phyloP scores from a whole-genome alignment of 1,140 invertebrate genomes.

The Metaphire vulgaris region DNA sequence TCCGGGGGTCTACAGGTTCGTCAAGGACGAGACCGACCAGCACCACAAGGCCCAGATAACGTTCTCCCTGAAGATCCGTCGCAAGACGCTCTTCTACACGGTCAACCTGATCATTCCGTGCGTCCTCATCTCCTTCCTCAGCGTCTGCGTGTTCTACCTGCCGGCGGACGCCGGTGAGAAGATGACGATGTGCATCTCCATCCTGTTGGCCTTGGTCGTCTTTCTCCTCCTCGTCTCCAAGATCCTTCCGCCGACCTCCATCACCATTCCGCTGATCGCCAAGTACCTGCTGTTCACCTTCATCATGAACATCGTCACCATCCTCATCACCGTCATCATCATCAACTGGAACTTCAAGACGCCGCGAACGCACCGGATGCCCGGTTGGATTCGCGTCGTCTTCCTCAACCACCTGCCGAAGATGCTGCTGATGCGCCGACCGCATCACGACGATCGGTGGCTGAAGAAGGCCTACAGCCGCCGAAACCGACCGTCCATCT shows the following conservation, averaged over 20 bases:
- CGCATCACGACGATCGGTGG: constrained; percentile 48
- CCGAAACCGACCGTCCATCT: background rate
- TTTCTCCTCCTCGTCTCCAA: constrained; percentile 97
- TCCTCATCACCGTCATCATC: constrained; percentile 95
- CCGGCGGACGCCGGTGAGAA: constrained; percentile 67
- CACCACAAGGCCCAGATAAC: constrained; percentile 25
- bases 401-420: constrained; percentile 48
- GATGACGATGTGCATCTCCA: constrained; percentile 92
- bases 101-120: constrained; percentile 98
- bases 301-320: constrained; percentile 99
- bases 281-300: constrained; percentile 99
- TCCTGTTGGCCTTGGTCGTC: constrained; percentile 97
- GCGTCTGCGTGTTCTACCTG: constrained; percentile 95
- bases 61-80: constrained; percentile 73
- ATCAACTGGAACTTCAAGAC: constrained; percentile 99
- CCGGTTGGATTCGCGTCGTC: constrained; percentile 45
- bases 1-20: constrained; percentile 54
- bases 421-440: constrained; percentile 47
- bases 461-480: constrained; percentile 22
- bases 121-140: constrained; percentile 95
- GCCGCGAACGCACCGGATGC: constrained; percentile 61
- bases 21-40: constrained; percentile 7
- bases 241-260: constrained; percentile 87
- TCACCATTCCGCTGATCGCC: constrained; percentile 64
- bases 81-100: constrained; percentile 98